Evolutionary conservation across 2,113 vertebrate genomes (phyloP).

Genomic region (Anthoscopus minutus): DNA sequence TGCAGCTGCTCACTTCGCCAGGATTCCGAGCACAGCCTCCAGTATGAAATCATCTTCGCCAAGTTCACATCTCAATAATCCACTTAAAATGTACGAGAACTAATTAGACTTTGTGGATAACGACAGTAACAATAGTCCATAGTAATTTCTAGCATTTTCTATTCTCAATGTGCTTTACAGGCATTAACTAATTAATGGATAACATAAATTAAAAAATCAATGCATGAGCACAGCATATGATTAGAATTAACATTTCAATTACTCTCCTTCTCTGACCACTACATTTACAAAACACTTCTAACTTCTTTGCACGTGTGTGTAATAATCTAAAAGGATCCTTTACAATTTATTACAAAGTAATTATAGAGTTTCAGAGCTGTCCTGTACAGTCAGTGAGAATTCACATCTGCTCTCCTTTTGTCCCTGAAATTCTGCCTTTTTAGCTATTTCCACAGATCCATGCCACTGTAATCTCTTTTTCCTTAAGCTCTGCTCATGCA

Average conservation of each 20-base stretch:
- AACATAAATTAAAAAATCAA: conserved; percentile 49
- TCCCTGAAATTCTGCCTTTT: neutral
- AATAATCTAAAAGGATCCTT: neutral
- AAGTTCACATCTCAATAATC: conserved; percentile 47
- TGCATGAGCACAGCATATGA: neutral
- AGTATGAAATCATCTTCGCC: neutral
- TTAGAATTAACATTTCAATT: conserved; percentile 62
- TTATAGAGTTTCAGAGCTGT: neutral
- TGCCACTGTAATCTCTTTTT: neutral
- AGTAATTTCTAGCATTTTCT: neutral
- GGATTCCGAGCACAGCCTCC: neutral
- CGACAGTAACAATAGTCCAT: neutral
- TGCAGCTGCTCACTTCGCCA: neutral
- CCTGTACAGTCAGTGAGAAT: neutral
- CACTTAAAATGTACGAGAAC: conserved; percentile 20
- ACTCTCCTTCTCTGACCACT: conserved; percentile 5
- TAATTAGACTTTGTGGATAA: conserved; percentile 35
- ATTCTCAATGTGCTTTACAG: neutral
- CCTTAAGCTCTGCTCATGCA: neutral
- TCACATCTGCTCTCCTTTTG: neutral
- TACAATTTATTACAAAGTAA: neutral
- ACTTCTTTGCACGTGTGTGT: neutral
- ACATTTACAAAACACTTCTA: neutral
- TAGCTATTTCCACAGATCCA: neutral
- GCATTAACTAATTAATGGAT: conserved; percentile 44